phyloP scores from a whole-genome alignment of 1,140 invertebrate genomes.

The Rhyacophila brunnea region DNA sequence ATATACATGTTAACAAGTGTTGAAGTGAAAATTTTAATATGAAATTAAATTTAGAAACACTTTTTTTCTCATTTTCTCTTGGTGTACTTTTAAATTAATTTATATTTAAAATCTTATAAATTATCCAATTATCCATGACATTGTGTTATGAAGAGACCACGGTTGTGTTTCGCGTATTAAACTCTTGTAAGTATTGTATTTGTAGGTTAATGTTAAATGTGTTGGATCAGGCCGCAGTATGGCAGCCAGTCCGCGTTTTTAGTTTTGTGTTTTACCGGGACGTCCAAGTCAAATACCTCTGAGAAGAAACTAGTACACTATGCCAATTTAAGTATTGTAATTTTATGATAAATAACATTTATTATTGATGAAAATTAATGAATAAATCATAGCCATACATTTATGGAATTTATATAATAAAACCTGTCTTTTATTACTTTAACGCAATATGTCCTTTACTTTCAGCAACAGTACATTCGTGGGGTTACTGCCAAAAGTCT shows the following conservation, averaged over 20 bases:
- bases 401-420: slow-evolving; percentile 31
- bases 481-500: too few species aligned
- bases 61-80: too few species aligned
- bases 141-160: background rate
- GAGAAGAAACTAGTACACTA: slow-evolving; percentile 32
- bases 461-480: too few species aligned
- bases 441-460: too few species aligned
- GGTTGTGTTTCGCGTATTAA: slow-evolving; percentile 10
- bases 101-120: too few species aligned
- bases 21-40: too few species aligned
- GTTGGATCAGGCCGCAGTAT: background rate
- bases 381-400: slow-evolving; percentile 34
- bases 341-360: slow-evolving; percentile 31
- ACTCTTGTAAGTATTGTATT: slow-evolving; percentile 17
- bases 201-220: background rate
- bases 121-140: too few species aligned
- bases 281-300: slow-evolving; percentile 35
- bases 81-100: too few species aligned
- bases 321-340: slow-evolving; percentile 37
- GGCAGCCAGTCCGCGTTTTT: background rate
- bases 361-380: slow-evolving; percentile 28
- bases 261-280: background rate
- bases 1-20: too few species aligned
- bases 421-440: slow-evolving; percentile 8
- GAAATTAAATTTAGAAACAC: too few species aligned